These are phyloP conservation scores for Perca flavescens DNA, from an alignment of 2,113 vertebrate species.

Conservation along the genomic window DNA sequence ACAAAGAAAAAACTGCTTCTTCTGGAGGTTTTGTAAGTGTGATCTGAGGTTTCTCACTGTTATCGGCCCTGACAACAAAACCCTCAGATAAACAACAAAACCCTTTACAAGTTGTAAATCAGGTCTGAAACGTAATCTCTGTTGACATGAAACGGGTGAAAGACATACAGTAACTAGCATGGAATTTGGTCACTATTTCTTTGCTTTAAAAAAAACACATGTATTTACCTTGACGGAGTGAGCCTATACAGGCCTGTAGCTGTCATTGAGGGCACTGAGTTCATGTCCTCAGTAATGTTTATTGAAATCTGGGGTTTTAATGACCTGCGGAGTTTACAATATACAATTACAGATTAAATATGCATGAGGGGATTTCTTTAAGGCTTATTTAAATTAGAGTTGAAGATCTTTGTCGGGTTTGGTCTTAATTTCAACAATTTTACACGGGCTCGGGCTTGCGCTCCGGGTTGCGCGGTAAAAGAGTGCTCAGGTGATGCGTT, in stretches of 20 bases:
- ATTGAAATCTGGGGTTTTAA: not conserved
- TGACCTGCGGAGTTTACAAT: not conserved
- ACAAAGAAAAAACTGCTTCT: not conserved
- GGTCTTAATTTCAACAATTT: too few species aligned
- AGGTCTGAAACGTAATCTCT: slow-evolving; percentile 15
- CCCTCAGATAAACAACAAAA: slow-evolving; percentile 32
- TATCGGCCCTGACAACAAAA: slow-evolving; percentile 35
- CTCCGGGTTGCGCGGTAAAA: too few species aligned
- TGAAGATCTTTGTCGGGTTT: too few species aligned
- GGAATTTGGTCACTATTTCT: slow-evolving; percentile 20
- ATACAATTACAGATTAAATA: not conserved
- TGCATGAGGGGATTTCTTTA: not conserved
- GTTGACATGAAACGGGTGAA: slow-evolving; percentile 10
- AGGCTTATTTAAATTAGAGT: not conserved
- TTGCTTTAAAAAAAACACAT: not conserved
- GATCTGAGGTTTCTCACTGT: not conserved
- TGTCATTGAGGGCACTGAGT: not conserved
- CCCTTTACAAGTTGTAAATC: slow-evolving; percentile 18
- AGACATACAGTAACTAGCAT: slow-evolving; percentile 1
- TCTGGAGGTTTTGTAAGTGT: not conserved
- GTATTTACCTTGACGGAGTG: not conserved
- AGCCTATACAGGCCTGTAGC: not conserved
- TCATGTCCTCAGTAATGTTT: not conserved
- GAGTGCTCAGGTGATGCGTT: too few species aligned
- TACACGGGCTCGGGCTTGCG: too few species aligned